Base-by-base conservation (phyloP, 2,888 invertebrate species). In the Automeris io region DNA sequence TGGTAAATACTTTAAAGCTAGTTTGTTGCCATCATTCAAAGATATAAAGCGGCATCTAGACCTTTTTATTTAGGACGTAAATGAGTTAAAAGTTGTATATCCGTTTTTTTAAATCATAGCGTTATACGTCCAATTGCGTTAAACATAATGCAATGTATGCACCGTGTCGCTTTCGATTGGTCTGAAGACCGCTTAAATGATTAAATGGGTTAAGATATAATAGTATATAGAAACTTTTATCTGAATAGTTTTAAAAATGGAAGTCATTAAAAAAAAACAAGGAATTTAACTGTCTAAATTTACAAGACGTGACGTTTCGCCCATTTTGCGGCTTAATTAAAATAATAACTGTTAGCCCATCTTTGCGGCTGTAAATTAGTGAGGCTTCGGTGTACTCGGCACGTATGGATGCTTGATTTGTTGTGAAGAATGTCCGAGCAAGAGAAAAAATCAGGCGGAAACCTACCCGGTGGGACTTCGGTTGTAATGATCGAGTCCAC, bases 231-330 rank as follows among this genome's bases (percentile, higher is more conserved):
- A n/a, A n/a, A n/a, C n/a, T n/a, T n/a, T n/a, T n/a, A n/a, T n/a
- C n/a, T n/a, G n/a, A n/a, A n/a, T n/a, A n/a, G 60, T 70, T 80
- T 80, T 61, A 46, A 81, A 82, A 74, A 67, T 75, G 51, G 80
- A 82, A 81, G 53, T 49, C 42, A 46, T 35, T 37, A 44, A 57
- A 71, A n/a, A n/a, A n/a, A 75, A 74, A 73, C 61, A 71, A 70
- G 46, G 61, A 73, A 70, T 43, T 53, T 54, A 51, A 37, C 47
- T 72, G 83, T 80, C 83, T 79, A 82, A 82, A 77, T 79, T 65
- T 65, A 57, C 56, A 65, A 61, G 63, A 58, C 59, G 72, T 79
- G 79, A 81, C 79, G 60, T 77, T 70, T 73, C 54, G 59, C 54
- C 54, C 57, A 61, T 65, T 61, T 56, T 66, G 61, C 66, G 67